phyloP scores from a whole-genome alignment of 2,797 vertebrate species.

The Eulemur mongoz region DNA sequence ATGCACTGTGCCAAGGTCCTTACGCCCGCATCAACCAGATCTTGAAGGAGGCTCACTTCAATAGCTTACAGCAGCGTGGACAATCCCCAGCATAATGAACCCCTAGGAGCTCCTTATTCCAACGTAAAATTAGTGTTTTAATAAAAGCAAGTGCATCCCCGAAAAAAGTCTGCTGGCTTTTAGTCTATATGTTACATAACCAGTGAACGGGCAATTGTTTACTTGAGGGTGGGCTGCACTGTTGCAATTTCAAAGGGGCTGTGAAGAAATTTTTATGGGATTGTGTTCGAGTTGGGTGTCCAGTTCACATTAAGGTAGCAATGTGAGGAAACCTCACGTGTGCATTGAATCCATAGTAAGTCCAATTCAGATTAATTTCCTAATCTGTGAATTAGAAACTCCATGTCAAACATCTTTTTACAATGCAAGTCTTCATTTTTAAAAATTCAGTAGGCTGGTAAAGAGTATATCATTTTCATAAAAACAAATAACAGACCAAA shows the following conservation, averaged over 20 bases:
- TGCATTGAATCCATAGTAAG: slow-evolving; percentile 74
- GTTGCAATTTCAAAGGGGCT: slow-evolving; percentile 81
- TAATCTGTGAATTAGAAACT: slow-evolving; percentile 75
- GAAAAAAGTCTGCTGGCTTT: slow-evolving; percentile 79
- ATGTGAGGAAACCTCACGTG: slow-evolving; percentile 65
- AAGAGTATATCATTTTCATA: slow-evolving; percentile 50
- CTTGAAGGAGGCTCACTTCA: slow-evolving; percentile 94
- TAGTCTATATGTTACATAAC: slow-evolving; percentile 82
- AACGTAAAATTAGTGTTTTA: slow-evolving; percentile 74
- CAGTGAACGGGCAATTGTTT: slow-evolving; percentile 83
- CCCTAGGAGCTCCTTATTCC: slow-evolving; percentile 77
- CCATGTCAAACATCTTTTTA: slow-evolving; percentile 78
- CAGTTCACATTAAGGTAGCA: slow-evolving; percentile 49
- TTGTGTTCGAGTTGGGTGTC: slow-evolving; percentile 77
- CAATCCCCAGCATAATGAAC: slow-evolving; percentile 88
- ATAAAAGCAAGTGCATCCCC: slow-evolving; percentile 76
- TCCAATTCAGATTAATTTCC: slow-evolving; percentile 76
- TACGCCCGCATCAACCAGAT: slow-evolving; percentile 94
- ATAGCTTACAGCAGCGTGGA: slow-evolving; percentile 92
- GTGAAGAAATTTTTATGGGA: slow-evolving; percentile 81
- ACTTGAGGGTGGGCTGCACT: slow-evolving; percentile 82
- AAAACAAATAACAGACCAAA: background rate
- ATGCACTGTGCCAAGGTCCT: slow-evolving; percentile 84
- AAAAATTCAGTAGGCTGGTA: slow-evolving; percentile 79
- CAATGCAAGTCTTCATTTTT: background rate